These are phyloP conservation scores for Trichacis sp. DNA, from an alignment of 2,888 invertebrate species.

Conservation along the genomic window DNA sequence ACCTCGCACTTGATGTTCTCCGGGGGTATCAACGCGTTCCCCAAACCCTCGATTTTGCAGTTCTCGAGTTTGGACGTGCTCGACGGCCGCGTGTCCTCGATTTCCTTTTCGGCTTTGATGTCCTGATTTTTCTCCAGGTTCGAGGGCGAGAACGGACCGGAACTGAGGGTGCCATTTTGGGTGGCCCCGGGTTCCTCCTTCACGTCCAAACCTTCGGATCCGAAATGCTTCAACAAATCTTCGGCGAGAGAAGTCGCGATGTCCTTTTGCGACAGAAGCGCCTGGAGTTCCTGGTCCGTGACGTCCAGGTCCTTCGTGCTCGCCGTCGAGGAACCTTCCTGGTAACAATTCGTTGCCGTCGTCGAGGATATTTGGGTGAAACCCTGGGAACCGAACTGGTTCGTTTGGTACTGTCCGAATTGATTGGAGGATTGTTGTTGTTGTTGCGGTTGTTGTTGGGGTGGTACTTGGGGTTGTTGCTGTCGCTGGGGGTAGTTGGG, in stretches of 20 bases:
- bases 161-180: slow-evolving; percentile 68
- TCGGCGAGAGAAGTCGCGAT: slow-evolving; percentile 86
- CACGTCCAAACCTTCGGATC: slow-evolving; percentile 76
- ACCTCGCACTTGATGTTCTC: slow-evolving; percentile 66
- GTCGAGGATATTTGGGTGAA: slow-evolving; percentile 68
- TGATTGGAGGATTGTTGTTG: slow-evolving; percentile 18
- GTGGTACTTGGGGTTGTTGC: slow-evolving; percentile 31
- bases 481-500: slow-evolving; percentile 59
- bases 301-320: slow-evolving; percentile 70
- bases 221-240: slow-evolving; percentile 88
- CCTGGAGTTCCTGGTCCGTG: slow-evolving; percentile 80
- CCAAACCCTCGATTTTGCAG: slow-evolving; percentile 38
- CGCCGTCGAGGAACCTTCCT: slow-evolving; percentile 58
- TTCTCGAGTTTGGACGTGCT: slow-evolving; percentile 47
- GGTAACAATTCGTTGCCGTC: slow-evolving; percentile 63
- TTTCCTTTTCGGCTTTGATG: slow-evolving; percentile 57
- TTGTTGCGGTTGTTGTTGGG: slow-evolving; percentile 49
- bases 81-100: slow-evolving; percentile 41
- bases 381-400: slow-evolving; percentile 62
- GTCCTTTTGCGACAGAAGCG: slow-evolving; percentile 80
- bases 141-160: slow-evolving; percentile 73
- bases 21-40: slow-evolving; percentile 42
- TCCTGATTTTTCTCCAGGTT: slow-evolving; percentile 61
- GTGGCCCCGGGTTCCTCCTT: slow-evolving; percentile 66
- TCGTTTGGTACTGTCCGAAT: slow-evolving; percentile 55